A percentile compares a stretch with the other conserved stretches of the same genome.
These are phyloP conservation scores for Stenichneumon culpator DNA, from an alignment of 2,888 invertebrate species.

Conservation along the genomic window DNA sequence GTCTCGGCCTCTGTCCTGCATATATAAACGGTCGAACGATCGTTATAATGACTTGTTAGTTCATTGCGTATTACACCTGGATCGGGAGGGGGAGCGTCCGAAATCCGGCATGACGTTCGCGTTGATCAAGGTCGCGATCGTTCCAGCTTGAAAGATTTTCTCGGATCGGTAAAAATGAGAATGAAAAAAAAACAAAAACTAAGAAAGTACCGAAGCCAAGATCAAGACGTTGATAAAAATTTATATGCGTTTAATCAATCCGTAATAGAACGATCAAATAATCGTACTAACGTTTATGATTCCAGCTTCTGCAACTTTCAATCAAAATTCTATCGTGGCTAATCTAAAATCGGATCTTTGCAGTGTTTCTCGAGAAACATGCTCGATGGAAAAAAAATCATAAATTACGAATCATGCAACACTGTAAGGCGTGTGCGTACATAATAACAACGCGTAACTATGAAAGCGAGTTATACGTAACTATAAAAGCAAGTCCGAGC, in stretches of 20 bases:
- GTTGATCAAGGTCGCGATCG: neutral
- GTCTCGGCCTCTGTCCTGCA: neutral
- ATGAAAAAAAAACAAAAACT: neutral
- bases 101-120: neutral
- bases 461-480: neutral
- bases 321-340: neutral
- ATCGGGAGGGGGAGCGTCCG: constrained; percentile 9
- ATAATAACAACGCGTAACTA: neutral
- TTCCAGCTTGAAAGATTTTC: neutral
- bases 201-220: neutral
- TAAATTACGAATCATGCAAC: constrained; percentile 4
- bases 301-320: neutral
- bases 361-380: neutral
- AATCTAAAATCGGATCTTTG: neutral
- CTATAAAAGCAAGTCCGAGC: neutral
- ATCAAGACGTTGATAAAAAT: neutral
- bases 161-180: constrained; percentile 14
- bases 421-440: neutral
- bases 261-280: neutral
- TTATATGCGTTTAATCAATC: neutral
- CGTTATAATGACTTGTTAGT: constrained; percentile 19
- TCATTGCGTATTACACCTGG: constrained; percentile 20
- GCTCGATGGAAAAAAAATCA: neutral
- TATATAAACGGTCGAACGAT: constrained; percentile 11
- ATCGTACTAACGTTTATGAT: neutral